Evolutionary conservation across 2,888 invertebrate genomes (phyloP), one percentile per base, ranked within the genome.

Genomic region (Dasypolia templi): DNA sequence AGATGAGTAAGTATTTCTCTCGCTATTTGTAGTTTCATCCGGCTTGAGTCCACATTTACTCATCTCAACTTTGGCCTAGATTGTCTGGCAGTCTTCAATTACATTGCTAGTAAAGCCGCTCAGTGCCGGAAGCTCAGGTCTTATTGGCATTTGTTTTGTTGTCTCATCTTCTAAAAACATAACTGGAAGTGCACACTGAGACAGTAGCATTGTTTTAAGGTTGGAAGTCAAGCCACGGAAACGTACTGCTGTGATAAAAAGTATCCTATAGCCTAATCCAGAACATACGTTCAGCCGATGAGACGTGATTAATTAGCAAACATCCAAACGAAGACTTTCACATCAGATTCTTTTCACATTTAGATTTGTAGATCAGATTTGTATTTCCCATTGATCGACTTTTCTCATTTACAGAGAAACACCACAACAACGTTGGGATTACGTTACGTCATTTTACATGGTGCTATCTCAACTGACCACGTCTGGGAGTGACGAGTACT

Each of bases 401-500:
- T 69, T 49, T 66, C 29, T 14, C 9, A 14, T 71, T 29, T 81
- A 53, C 82, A 95, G 95, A 80, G 93, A 93, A 58, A 88, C 91
- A 3, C 91, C 93, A 1, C 91, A 91, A 72, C 89, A 89, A 2
- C 86, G 81, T 14, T 96, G 96, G 96, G 93, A 96, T 83, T 96
- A 94, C 82, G 90, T 91, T 0, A 94, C 94, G 1, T 95, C 96
- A 0, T 89, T 96, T 53, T 95, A 95, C 84, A 75, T 95, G 4
- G 89, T 96, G 0, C 91, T 94, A 0, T 86, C 94, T 0, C 91
- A 92, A 63, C 81, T 96, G 65, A 94, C 95, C 1, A 87, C 91
- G 0, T 93, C 95, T 0, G 96, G 96, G 0, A 93, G 94, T 0
- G 95, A 96, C 72, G 96, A 96, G 83, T 94, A 92, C 49, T 72